phyloP scores from a whole-genome alignment of 2,888 invertebrate species.

The Chymomyza amoena region DNA sequence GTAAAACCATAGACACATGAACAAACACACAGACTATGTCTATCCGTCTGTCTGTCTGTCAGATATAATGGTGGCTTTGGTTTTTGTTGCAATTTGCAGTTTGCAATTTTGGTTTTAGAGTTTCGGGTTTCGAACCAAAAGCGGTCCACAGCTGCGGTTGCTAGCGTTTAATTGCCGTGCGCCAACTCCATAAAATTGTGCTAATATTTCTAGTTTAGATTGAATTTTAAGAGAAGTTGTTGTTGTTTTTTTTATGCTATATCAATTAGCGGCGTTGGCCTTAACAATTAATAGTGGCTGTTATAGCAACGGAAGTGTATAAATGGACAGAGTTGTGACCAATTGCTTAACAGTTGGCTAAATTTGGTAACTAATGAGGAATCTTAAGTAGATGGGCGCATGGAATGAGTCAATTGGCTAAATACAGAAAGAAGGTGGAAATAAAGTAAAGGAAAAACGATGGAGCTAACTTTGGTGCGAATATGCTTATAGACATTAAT shows the following conservation, averaged over 20 bases:
- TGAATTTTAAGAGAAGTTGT: background rate
- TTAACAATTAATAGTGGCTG: background rate
- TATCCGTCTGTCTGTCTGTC: background rate
- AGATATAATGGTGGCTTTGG: background rate
- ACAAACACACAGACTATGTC: too few relatives aligned
- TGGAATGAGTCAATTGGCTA: background rate
- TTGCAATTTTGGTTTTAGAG: background rate
- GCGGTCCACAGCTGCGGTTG: background rate
- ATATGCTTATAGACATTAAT: background rate
- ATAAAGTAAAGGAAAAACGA: background rate
- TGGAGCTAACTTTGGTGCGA: background rate
- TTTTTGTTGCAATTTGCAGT: background rate
- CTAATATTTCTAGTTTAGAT: background rate
- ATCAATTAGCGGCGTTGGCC: background rate
- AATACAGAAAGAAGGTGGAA: background rate
- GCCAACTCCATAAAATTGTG: background rate
- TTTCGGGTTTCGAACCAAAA: background rate
- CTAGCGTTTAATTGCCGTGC: background rate
- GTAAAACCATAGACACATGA: background rate
- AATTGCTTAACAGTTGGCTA: background rate
- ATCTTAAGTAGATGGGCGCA: background rate
- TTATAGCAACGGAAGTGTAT: background rate
- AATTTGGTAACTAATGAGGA: background rate
- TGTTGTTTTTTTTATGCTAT: background rate
- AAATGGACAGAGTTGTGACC: background rate